Percentiles rank a stretch among this genome's conserved stretches.
phyloP scores from a whole-genome alignment of 2,888 invertebrate genomes.

The Schizaphis graminum region DNA sequence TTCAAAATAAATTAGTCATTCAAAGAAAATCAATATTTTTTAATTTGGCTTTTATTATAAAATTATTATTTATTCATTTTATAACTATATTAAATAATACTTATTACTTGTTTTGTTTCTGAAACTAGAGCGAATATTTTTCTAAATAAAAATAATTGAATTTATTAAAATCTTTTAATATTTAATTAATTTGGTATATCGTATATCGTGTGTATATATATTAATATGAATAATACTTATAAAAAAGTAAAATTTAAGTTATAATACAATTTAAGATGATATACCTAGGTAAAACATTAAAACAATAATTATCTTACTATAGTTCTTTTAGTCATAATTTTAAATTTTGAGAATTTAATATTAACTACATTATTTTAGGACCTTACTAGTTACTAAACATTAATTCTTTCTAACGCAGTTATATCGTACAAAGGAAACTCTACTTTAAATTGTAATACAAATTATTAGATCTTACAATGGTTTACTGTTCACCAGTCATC shows the following conservation, averaged over 20 bases:
- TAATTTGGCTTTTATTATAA: background rate
- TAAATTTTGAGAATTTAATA: background rate
- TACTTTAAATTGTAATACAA: background rate
- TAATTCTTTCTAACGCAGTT: background rate
- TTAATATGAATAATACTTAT: background rate
- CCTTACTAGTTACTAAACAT: background rate
- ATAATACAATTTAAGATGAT: background rate
- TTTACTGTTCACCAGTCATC: background rate
- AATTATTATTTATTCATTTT: background rate
- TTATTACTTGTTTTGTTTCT: background rate
- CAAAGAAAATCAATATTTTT: background rate
- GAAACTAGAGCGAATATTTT: background rate
- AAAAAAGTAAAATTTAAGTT: background rate
- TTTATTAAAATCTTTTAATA: background rate
- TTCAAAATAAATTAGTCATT: background rate
- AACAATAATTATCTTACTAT: background rate
- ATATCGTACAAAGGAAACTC: background rate
- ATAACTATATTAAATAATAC: background rate
- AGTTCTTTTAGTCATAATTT: background rate
- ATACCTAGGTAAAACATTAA: background rate
- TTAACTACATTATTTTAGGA: background rate
- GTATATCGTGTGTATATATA: too few relatives aligned
- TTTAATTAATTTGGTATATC: background rate
- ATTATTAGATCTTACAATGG: background rate
- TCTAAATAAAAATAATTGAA: background rate